Evolutionary conservation across 1,140 invertebrate genomes (phyloP), one percentile per base, ranked within the genome.

Genomic region (Melitaea cinxia): DNA sequence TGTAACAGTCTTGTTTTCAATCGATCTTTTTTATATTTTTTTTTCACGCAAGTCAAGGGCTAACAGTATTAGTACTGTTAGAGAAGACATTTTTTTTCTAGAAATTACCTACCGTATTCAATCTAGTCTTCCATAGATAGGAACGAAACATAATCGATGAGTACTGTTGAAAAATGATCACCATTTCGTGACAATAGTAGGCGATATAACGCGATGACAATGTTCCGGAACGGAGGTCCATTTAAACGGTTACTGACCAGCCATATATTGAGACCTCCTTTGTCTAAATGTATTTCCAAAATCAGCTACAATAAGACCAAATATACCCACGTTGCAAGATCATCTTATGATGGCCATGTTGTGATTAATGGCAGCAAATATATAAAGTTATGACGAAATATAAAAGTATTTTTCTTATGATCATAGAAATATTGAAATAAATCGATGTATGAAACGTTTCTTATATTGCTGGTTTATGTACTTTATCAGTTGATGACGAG

Each of bases 141-240:
- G 24, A 14, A 14, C 5, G 17, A 7, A 42, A 42, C 15, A 17
- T 42, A 19, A 17, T 42, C 37, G 37, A 42, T 42, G 15, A 17
- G 37, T 37, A 37, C 17, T 42, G 15, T 19, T 42, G 37, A 42
- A 42, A 42, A 42, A 42, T 42, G 37, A 42, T 42, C 37, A 19
- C 37, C 4, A 42, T 42, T 42, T 42, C 15, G 14, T 42, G 15
- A 42, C 37, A 42, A 42, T 42, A n/a, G 30, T 9, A 10, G 15
- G 7, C 37, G 37, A 42, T 42, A 19, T 42, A 42, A n/a, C 15
- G 37, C 37, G 17, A 42, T 42, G 15, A 42, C 37, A 42, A 42
- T 42, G 37, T 42, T 42, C 37, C 17, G 15, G 6, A 17, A 42
- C 15, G 14, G 15, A 42, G 37, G 37, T 42, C 37, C 37, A 42